A percentile compares a stretch with the other conserved stretches of the same genome.
phyloP scores from a whole-genome alignment of 92 coral and sea anemone species.

The Palythoa heliodiscus region DNA sequence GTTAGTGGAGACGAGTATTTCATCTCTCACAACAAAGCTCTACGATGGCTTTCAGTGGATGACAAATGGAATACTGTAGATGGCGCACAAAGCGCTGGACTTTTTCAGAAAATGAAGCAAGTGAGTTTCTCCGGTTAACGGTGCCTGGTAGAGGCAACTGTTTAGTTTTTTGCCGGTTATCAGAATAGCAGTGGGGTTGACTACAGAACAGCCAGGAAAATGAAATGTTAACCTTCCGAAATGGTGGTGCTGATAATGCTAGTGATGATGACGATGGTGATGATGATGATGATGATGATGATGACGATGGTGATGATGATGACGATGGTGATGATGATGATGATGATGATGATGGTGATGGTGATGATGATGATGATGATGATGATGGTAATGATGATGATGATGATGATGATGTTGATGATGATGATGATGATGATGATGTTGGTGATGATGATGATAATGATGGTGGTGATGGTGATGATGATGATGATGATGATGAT shows the following conservation, averaged over 20 bases:
- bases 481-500: neutral
- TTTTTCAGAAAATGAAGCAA: neutral
- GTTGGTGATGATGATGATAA: neutral
- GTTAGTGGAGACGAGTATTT: slow-evolving; percentile 94
- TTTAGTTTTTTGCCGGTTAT: neutral
- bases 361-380: neutral
- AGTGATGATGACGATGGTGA: neutral
- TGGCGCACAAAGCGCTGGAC: neutral
- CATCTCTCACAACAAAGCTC: slow-evolving; percentile 91
- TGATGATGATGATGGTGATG: neutral
- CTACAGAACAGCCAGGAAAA: neutral
- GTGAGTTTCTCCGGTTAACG: neutral
- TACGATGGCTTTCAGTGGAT: slow-evolving; percentile 99
- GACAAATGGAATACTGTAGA: slow-evolving; percentile 91
- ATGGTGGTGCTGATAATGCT: neutral
- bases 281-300: neutral
- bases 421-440: neutral
- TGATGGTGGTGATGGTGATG: neutral
- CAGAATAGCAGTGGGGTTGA: neutral
- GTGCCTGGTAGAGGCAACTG: neutral
- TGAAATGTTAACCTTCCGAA: neutral
- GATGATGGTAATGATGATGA: neutral
- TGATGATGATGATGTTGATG: neutral
- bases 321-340: too few relatives aligned
- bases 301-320: neutral